These are phyloP conservation scores for Geodia barretti DNA, from an alignment of 37 sponge, comb jelly and placozoan species.

Conservation along the genomic window DNA sequence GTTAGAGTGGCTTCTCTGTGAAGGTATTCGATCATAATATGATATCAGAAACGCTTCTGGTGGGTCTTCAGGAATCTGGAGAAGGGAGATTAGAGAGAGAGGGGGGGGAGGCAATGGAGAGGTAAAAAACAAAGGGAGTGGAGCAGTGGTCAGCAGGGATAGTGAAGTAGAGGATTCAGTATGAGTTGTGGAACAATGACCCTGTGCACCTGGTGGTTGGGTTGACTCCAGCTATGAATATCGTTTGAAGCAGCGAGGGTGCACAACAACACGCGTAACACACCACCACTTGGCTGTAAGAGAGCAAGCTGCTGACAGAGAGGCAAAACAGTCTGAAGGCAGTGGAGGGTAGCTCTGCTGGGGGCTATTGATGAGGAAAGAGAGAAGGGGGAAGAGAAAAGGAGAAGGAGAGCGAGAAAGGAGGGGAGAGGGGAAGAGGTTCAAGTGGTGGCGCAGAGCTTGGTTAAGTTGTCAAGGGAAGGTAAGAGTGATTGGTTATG, in stretches of 20 bases:
- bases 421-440: background rate
- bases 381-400: slow-evolving; percentile 32
- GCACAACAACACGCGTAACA: slow-evolving; percentile 9
- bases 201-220: background rate
- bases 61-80: slow-evolving; percentile 28
- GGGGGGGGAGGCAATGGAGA: background rate
- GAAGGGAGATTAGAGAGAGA: background rate
- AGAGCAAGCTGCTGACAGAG: slow-evolving; percentile 64
- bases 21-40: slow-evolving; percentile 64
- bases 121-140: too few relatives aligned
- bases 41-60: slow-evolving; percentile 59
- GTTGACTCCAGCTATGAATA: background rate
- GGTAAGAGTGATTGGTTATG: too few relatives aligned
- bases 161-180: too few relatives aligned
- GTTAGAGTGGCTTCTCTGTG: slow-evolving; percentile 54
- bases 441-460: too few relatives aligned
- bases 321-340: slow-evolving; percentile 54
- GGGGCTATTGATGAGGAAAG: background rate
- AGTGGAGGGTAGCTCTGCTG: slow-evolving; percentile 10
- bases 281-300: slow-evolving; percentile 19
- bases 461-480: too few relatives aligned
- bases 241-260: background rate
- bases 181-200: background rate
- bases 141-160: too few relatives aligned
- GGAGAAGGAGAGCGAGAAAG: background rate